Percentiles rank a stretch among this genome's conserved stretches.
Evolutionary conservation across 2,113 vertebrate genomes (phyloP).

Genomic region (Vimba vimba): DNA sequence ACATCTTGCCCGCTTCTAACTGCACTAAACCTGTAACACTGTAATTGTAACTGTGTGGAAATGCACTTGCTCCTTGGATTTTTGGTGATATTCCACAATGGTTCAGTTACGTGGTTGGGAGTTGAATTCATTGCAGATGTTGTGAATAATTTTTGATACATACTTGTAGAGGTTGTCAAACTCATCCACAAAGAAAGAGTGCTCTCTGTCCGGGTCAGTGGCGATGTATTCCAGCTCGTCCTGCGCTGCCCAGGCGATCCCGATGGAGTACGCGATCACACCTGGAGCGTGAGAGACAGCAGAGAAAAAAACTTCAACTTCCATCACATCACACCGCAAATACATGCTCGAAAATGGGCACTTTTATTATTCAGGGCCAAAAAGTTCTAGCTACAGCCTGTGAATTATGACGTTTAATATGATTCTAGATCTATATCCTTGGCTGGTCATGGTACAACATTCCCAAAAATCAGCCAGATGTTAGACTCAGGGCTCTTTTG

Average conservation of each 20-base stretch:
- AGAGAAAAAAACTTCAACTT: background rate
- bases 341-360: background rate
- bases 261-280: slow-evolving; percentile 92
- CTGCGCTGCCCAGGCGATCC: slow-evolving; percentile 94
- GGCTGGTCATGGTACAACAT: background rate
- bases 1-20: too few species aligned
- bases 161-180: slow-evolving; percentile 91
- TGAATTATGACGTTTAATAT: background rate
- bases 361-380: background rate
- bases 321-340: too few species aligned
- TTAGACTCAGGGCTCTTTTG: too few species aligned
- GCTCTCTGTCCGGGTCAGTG: slow-evolving; percentile 89
- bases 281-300: slow-evolving; percentile 71
- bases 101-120: slow-evolving; percentile 93
- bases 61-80: background rate
- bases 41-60: background rate
- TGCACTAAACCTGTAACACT: background rate
- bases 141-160: slow-evolving; percentile 89
- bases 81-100: background rate
- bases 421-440: background rate
- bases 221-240: slow-evolving; percentile 96
- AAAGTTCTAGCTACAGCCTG: too few species aligned
- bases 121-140: slow-evolving; percentile 98
- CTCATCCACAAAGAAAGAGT: slow-evolving; percentile 97
- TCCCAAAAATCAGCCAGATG: background rate